These are phyloP conservation scores for Opisthograptis luteolata DNA, from an alignment of 2,888 invertebrate species.

Conservation along the genomic window DNA sequence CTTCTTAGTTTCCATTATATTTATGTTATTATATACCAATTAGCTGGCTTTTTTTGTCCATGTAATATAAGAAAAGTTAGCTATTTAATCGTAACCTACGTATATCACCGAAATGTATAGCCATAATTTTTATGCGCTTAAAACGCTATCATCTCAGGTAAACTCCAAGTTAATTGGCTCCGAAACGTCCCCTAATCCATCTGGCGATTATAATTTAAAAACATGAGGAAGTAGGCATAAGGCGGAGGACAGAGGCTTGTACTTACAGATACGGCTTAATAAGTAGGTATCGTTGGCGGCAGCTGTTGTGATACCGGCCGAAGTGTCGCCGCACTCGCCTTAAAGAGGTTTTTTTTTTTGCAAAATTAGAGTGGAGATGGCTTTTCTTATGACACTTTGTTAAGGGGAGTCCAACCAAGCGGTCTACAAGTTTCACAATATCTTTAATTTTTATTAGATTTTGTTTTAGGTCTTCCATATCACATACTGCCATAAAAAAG, in stretches of 20 bases:
- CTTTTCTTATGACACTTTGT: constrained; percentile 32
- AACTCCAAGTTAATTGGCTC: constrained; percentile 55
- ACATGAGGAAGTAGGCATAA: constrained; percentile 73
- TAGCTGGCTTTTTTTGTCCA: too few relatives aligned
- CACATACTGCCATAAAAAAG: too few relatives aligned
- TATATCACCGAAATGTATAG: too few relatives aligned
- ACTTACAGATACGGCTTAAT: constrained; percentile 74
- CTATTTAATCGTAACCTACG: too few relatives aligned
- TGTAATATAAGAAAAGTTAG: too few relatives aligned
- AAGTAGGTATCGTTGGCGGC: constrained; percentile 80
- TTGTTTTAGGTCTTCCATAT: too few relatives aligned
- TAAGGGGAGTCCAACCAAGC: background rate
- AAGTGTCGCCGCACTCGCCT: constrained; percentile 79
- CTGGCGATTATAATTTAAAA: constrained; percentile 77
- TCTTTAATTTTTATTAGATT: too few relatives aligned
- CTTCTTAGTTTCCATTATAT: too few relatives aligned
- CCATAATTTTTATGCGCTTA: background rate
- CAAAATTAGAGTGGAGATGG: constrained; percentile 46
- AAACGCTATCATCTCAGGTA: constrained; percentile 35
- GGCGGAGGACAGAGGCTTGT: constrained; percentile 53
- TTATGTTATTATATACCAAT: too few relatives aligned
- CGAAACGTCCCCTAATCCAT: constrained; percentile 56
- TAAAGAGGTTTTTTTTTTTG: constrained; percentile 65
- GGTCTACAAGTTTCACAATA: too few relatives aligned
- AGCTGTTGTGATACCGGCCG: constrained; percentile 82